Evolutionary conservation across 2,888 invertebrate genomes (phyloP), one percentile per base, ranked within the genome.

Genomic region (Cryptosula pallasiana): DNA sequence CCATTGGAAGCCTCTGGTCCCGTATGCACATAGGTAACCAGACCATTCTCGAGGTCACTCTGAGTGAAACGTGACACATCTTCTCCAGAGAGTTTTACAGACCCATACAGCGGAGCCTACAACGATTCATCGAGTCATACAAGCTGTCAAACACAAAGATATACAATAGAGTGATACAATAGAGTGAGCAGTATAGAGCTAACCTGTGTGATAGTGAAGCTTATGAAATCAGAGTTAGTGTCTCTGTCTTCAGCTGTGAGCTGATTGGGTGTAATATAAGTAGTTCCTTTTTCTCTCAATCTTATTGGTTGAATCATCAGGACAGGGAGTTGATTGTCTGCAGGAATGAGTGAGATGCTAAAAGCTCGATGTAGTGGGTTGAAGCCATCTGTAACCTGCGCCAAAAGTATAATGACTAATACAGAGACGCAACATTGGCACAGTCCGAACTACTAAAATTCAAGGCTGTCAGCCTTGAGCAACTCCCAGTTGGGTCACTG

Each of bases 21-120:
- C 73, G 84, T 84, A 76, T 85, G 85, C 32, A 81, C 81, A 75
- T 85, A 85, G 57, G 78, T 80, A 70, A 85, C 81, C 72, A 79
- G 72, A 72, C 82, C 81, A 27, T 79, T 76, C 29, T 78, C 77
- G 36, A 85, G 73, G 73, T 85, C 84, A 23, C 77, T 75, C 77
- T 81, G 78, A 1, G 82, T 82, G 75, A 85, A 85, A 13, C 27
- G 63, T 32, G 63, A 23, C 3, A 27, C 32, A 2, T 20, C 25
- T 5, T 2, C 9, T 20, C 63, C 63, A 63, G 63, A 63, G 9
- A 27, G 27, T 5, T 25, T 5, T 13, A 63, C 13, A 1, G 63
- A 63, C 3, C 63, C 63, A 63, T 29, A 63, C 32, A 63, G 32
- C 5, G 63, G 32, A 5, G 32, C 9, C 63, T 63, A 25, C 5